phyloP scores from a whole-genome alignment of 2,797 vertebrate genomes.

The Microctenopoma steveboyesi region DNA sequence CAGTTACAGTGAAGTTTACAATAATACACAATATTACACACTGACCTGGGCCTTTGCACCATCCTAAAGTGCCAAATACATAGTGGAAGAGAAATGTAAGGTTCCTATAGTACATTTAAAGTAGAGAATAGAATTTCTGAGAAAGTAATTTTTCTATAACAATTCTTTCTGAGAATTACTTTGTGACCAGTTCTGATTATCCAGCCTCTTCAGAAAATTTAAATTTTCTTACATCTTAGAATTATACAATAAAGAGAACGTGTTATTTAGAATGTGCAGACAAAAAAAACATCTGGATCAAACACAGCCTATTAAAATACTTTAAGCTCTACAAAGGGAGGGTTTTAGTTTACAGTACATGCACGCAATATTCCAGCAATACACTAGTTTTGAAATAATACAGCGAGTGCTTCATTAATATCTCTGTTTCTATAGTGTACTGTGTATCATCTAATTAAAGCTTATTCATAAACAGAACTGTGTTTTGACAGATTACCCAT shows the following conservation, averaged over 20 bases:
- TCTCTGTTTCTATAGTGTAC: background rate
- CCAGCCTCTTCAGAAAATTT: slow-evolving; percentile 3
- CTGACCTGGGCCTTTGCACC: slow-evolving; percentile 64
- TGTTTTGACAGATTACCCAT: background rate
- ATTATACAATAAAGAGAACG: background rate
- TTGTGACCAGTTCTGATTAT: slow-evolving; percentile 5
- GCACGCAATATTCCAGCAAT: slow-evolving; percentile 24
- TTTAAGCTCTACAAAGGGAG: background rate
- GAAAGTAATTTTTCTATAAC: slow-evolving; percentile 7
- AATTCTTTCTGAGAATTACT: slow-evolving; percentile 15
- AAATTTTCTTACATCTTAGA: slow-evolving; percentile 10
- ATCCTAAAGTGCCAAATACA: slow-evolving; percentile 69
- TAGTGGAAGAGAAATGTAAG: slow-evolving; percentile 67
- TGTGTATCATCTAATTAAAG: slow-evolving; percentile 5
- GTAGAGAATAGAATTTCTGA: slow-evolving; percentile 17
- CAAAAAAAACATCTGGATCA: background rate
- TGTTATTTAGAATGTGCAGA: background rate
- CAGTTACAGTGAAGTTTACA: slow-evolving; percentile 82
- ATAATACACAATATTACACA: slow-evolving; percentile 84
- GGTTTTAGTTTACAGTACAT: slow-evolving; percentile 18
- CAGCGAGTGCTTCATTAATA: background rate
- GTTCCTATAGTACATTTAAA: slow-evolving; percentile 43
- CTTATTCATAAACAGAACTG: background rate
- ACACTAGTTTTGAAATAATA: background rate
- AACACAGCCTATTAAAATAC: slow-evolving; percentile 5